Evolutionary conservation across 2,113 vertebrate genomes (phyloP).

Genomic region (Merops nubicus): DNA sequence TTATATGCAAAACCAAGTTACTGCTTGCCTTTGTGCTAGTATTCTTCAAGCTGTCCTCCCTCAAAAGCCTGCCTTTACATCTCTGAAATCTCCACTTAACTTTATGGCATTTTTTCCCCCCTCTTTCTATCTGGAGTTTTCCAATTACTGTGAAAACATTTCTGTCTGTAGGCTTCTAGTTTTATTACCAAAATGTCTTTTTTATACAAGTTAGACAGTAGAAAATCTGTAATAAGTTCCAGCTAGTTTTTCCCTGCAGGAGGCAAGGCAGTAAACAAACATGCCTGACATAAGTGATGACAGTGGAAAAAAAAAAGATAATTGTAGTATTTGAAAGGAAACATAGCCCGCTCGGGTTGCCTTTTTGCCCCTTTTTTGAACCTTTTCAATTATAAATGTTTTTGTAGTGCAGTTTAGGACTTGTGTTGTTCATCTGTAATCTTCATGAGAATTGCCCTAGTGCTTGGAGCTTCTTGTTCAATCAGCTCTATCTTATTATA

Average conservation of each 20-base stretch:
- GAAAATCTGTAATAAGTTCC: not conserved
- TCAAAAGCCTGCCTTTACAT: not conserved
- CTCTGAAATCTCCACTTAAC: not conserved
- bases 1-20: not conserved
- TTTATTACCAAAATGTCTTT: not conserved
- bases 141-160: not conserved
- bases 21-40: not conserved
- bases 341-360: not conserved
- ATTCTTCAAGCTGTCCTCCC: not conserved
- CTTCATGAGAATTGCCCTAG: not conserved
- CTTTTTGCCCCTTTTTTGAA: not conserved
- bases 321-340: not conserved
- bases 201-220: not conserved
- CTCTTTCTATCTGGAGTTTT: not conserved
- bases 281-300: not conserved
- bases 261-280: not conserved
- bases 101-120: not conserved
- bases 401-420: not conserved
- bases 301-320: not conserved
- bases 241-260: not conserved
- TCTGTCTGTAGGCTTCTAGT: not conserved
- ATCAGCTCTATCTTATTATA: not conserved
- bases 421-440: not conserved
- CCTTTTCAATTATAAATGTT: not conserved
- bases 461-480: not conserved